Base-by-base conservation (phyloP, 2,113 vertebrate genomes). In the Eptesicus fuscus region DNA sequence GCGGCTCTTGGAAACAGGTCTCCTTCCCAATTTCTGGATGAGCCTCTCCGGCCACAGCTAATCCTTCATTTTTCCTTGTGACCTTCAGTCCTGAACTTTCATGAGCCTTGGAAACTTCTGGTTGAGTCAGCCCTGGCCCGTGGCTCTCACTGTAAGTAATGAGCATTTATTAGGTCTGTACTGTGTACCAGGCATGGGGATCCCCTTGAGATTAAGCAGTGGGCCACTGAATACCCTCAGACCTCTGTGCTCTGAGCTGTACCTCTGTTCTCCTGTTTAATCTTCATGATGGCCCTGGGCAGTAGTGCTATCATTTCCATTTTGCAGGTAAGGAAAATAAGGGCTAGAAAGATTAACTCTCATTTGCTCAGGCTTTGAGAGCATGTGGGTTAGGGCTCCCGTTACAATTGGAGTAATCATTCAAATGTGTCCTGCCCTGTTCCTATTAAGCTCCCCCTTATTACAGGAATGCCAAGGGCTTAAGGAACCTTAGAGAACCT, bases 281-380 rank as follows among this genome's bases (percentile, higher is more conserved):
- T 69, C 37, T n/a, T 71, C 77, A 47, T 0, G 23, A 37, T 61
- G 78, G 14, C 49, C 63, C 5, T 17, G 42, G 69, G 25, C 17
- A 25, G 6, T 2, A 73, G 49, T 2, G 1, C 63, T 77, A 23
- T 35, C n/a, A 78, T 35, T 30, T 67, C 76, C 77, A 49, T 80
- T 91, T 91, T 90, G 16, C 37, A 93, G 87, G 78, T 79, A 73
- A 90, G 53, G 40, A 77, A 86, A 88, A 65, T 32, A 22, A 49
- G 35, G 56, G 23, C 47, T 35, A 20, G 53, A 35, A 53, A 78
- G 44, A 73, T 49, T 20, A 42, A 3, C 77, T 14, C 5, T 51
- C 25, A 14, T 32, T 28, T 10, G 73, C 59, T 90, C 22, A 37
- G 65, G 14, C 32, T 71, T 28, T 59, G 59, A 95, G 56, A 51